Base-by-base conservation (phyloP, 1,140 invertebrate genomes). In the Cotesia chilonis region DNA sequence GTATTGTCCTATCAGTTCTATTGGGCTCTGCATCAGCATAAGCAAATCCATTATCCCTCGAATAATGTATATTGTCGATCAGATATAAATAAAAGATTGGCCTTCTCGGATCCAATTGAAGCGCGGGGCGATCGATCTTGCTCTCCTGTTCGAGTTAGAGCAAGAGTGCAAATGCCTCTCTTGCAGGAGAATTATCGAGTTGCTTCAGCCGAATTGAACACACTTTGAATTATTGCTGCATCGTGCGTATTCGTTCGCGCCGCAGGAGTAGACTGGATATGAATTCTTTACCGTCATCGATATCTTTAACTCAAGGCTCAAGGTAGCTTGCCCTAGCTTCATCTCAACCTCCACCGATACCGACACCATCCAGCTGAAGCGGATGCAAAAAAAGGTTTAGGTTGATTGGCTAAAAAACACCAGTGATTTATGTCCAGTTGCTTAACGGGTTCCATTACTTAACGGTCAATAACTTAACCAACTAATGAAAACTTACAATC, bases 371-470 rank as follows among this genome's bases (percentile, higher is more conserved):
- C 20, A 4, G 20, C 28, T 17, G 60, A 35, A 14, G 37, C 28
- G 70, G 76, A 67, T 68, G 70, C 71, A 75, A 74, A 68, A 73
- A 74, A 77, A 70, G 75, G 71, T 73, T 71, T 73, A 76, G 76
- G 82, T 75, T 84, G 82, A 84, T 84, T 84, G 83, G 81, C 76
- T 80, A 71, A 75, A 79, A 83, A 83, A 80, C 80, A 82, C 6
- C 6, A 47, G 41, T 47, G 41, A 47, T 47, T 47, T 47, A 75
- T 75, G 77, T 71, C 75, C 70, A 77, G 77, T 78, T 79, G 78
- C 73, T 68, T 69, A 67, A 47, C 41, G 41, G 41, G 41, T 10
- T 47, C 6, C 41, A 47, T 47, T 47, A 47, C 41, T 47, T 47
- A 47, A 47, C 41, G 41, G 6, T 47, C 41, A 47, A 47, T 47